Conservation (phyloP, 2,888 invertebrate genomes). For the Steromphala cineraria region DNA sequence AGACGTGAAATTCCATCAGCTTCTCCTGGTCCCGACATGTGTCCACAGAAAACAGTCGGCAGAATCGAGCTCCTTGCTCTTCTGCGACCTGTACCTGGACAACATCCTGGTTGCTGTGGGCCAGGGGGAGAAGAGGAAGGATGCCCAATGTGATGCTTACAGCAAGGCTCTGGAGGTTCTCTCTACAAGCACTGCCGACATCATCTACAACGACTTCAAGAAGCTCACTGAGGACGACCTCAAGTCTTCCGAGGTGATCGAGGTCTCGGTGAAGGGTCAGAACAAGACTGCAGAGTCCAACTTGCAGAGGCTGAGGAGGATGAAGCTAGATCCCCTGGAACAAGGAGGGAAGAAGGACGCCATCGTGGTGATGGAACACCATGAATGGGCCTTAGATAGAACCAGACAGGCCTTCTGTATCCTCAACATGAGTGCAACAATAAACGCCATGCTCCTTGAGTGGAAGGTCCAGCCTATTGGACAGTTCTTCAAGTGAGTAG, state of each 20-base stretch:
- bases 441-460: constrained; percentile 55
- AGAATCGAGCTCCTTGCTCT: neutral
- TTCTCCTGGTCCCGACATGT: constrained; percentile 49
- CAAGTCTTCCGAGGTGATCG: constrained; percentile 44
- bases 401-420: constrained; percentile 58
- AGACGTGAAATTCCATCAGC: constrained; percentile 45
- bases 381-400: constrained; percentile 57
- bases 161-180: constrained; percentile 44
- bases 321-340: constrained; percentile 31
- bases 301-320: constrained; percentile 40
- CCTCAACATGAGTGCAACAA: constrained; percentile 53
- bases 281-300: constrained; percentile 50
- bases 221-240: constrained; percentile 47
- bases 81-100: constrained; percentile 55
- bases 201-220: constrained; percentile 45
- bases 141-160: constrained; percentile 48
- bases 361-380: constrained; percentile 55
- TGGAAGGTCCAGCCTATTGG: constrained; percentile 54
- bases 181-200: constrained; percentile 39
- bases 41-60: constrained; percentile 35
- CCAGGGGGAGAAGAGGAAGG: constrained; percentile 40
- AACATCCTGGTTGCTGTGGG: constrained; percentile 48
- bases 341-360: constrained; percentile 31
- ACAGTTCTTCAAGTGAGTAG: constrained; percentile 52
- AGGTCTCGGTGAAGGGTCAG: constrained; percentile 50